phyloP scores from a whole-genome alignment of 2,797 vertebrate genomes.

The Hapalemur alaotrensis region DNA sequence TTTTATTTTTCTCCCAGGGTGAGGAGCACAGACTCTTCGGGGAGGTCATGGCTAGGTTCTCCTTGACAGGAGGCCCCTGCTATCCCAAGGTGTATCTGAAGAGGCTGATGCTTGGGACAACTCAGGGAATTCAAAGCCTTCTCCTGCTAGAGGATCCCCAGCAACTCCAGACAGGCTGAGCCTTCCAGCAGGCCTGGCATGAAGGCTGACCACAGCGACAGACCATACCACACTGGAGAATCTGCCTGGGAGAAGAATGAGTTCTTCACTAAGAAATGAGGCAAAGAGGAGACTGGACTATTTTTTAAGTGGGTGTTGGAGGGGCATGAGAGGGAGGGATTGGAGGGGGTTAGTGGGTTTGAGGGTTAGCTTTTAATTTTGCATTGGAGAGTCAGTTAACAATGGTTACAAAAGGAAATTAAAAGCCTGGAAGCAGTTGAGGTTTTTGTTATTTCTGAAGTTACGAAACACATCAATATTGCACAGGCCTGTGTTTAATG shows the following conservation, averaged over 20 bases:
- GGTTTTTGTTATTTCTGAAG: slow-evolving; percentile 79
- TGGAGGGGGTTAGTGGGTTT: slow-evolving; percentile 31
- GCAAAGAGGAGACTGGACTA: neutral
- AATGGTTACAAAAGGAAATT: slow-evolving; percentile 79
- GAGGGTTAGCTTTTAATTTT: slow-evolving; percentile 74
- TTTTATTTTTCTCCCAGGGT: neutral
- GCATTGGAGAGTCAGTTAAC: slow-evolving; percentile 73
- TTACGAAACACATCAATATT: slow-evolving; percentile 75
- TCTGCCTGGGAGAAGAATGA: neutral
- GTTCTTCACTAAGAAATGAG: slow-evolving; percentile 13
- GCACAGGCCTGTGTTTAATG: slow-evolving; percentile 75
- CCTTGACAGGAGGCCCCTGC: neutral
- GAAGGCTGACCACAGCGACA: slow-evolving; percentile 14
- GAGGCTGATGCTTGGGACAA: neutral
- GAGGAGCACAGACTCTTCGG: neutral
- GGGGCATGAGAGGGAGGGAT: neutral
- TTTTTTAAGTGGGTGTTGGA: slow-evolving; percentile 47
- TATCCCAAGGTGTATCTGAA: neutral
- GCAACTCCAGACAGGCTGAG: neutral
- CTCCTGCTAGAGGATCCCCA: neutral
- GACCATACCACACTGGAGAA: neutral
- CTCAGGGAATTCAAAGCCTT: neutral
- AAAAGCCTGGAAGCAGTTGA: slow-evolving; percentile 79
- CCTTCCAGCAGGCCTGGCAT: neutral
- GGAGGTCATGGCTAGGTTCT: neutral